phyloP scores from a whole-genome alignment of 2,797 vertebrate genomes.

The Molothrus aeneus region DNA sequence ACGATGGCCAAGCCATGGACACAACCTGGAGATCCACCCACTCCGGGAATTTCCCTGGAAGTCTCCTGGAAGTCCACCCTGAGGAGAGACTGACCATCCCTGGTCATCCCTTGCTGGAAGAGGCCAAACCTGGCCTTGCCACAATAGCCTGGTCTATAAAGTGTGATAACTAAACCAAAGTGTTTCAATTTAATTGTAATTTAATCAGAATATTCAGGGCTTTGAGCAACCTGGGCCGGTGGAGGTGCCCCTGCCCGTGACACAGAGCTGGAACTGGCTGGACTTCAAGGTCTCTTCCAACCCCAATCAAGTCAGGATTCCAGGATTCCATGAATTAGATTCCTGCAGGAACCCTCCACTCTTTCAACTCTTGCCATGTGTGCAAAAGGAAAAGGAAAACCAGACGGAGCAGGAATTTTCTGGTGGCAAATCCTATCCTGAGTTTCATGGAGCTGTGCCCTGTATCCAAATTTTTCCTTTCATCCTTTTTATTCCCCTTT shows the following conservation, averaged over 20 bases:
- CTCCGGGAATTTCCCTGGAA: background rate
- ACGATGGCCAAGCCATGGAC: background rate
- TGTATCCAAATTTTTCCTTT: background rate
- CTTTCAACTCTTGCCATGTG: accelerated
- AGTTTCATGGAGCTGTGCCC: background rate
- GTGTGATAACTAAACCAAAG: accelerated
- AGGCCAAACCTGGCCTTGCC: background rate
- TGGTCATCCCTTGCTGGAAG: background rate
- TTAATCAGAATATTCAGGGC: background rate
- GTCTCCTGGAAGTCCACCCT: background rate
- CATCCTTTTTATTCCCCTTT: background rate
- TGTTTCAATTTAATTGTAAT: background rate
- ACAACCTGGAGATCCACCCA: background rate
- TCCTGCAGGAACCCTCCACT: background rate
- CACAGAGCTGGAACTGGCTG: background rate
- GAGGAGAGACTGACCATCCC: background rate
- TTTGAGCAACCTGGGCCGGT: background rate
- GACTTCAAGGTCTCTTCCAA: background rate
- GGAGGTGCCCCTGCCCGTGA: background rate
- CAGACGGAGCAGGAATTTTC: background rate
- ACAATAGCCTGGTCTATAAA: accelerated
- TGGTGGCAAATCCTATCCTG: background rate
- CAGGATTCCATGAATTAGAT: background rate
- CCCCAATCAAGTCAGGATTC: background rate
- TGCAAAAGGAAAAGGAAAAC: background rate